Percentiles rank a stretch among this genome's conserved stretches.
These are phyloP conservation scores for Falco biarmicus DNA, from an alignment of 2,797 vertebrate genomes.

Conservation along the genomic window DNA sequence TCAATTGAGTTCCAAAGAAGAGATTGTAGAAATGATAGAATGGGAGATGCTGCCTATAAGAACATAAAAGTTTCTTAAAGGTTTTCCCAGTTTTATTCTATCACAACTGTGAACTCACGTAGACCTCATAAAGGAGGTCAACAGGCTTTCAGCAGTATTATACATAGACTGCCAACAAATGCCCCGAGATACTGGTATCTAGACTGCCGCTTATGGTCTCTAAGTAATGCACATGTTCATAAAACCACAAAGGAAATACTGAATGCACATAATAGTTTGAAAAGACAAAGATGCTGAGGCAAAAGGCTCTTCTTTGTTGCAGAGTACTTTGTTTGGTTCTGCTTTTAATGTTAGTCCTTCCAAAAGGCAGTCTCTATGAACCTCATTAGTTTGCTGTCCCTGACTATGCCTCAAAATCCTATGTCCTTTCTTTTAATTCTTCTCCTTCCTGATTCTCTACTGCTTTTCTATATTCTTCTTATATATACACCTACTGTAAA, in stretches of 20 bases:
- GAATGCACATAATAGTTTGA: not conserved
- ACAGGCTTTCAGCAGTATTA: not conserved
- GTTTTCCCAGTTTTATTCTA: not conserved
- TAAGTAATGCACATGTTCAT: not conserved
- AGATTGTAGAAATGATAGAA: not conserved
- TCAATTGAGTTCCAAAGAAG: not conserved
- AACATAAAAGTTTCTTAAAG: not conserved
- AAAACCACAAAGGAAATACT: not conserved
- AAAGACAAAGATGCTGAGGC: not conserved
- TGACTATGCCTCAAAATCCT: not conserved
- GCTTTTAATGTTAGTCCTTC: not conserved
- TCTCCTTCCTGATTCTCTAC: not conserved
- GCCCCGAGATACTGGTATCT: not conserved
- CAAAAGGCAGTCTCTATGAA: not conserved
- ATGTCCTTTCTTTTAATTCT: not conserved
- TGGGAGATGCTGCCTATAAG: not conserved
- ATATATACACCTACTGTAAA: not conserved
- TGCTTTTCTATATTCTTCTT: not conserved
- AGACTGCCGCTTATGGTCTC: not conserved
- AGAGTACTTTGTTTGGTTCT: not conserved
- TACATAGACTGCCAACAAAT: not conserved
- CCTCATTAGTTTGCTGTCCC: not conserved
- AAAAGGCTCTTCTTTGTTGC: not conserved
- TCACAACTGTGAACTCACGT: not conserved
- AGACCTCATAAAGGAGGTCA: not conserved